phyloP scores from a whole-genome alignment of 2,888 invertebrate genomes.

The Hybos culiciformis region DNA sequence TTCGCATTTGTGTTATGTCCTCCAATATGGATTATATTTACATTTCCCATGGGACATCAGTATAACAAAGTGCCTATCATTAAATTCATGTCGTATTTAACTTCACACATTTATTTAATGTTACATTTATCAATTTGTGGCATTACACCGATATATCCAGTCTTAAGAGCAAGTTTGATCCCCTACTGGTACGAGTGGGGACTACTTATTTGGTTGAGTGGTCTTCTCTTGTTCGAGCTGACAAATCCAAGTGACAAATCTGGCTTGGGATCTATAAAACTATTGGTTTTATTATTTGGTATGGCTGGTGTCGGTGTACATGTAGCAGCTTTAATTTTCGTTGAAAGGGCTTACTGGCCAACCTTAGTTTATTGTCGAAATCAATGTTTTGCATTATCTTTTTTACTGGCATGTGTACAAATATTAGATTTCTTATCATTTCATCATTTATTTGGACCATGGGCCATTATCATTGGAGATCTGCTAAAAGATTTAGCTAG shows the following conservation, averaged over 20 bases:
- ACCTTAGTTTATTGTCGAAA: conserved; percentile 89
- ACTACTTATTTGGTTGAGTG: conserved; percentile 86
- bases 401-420: conserved; percentile 93
- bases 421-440: conserved; percentile 96
- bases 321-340: conserved; percentile 61
- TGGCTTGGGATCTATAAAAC: conserved; percentile 87
- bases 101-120: conserved; percentile 97
- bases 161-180: conserved; percentile 61
- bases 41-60: conserved; percentile 86
- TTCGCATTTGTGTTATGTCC: conserved; percentile 87
- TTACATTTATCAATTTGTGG: conserved; percentile 79
- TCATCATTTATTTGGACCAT: conserved; percentile 98
- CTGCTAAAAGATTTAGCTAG: conserved; percentile 87
- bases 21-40: conserved; percentile 91
- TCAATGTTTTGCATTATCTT: conserved; percentile 90
- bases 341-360: conserved; percentile 59
- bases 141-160: conserved; percentile 75
- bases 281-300: conserved; percentile 73
- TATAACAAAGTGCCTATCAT: conserved; percentile 98
- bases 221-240: conserved; percentile 86
- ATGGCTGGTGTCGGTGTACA: conserved; percentile 86
- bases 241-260: conserved; percentile 97
- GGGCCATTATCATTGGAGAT: conserved; percentile 99
- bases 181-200: conserved; percentile 97
- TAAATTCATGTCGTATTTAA: conserved; percentile 98